These are phyloP conservation scores for Andrena flavipes DNA, from an alignment of 2,888 invertebrate genomes.

Conservation along the genomic window DNA sequence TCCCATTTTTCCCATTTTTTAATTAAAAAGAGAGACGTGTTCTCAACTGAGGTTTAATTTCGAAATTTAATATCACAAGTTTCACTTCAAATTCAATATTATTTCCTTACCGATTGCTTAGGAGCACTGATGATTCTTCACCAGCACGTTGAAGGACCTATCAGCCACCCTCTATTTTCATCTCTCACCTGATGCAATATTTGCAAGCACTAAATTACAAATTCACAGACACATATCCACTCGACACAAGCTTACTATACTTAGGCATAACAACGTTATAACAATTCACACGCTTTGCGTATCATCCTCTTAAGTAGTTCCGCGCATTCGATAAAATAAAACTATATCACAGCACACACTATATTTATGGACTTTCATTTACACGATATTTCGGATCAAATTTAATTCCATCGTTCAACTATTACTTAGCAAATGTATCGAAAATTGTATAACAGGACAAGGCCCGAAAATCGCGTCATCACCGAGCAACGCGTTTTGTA, in stretches of 20 bases:
- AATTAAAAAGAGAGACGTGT: no score
- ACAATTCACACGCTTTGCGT: not conserved
- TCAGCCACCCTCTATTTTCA: not conserved
- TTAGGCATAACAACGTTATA: no score
- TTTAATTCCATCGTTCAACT: not conserved
- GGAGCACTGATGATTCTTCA: not conserved
- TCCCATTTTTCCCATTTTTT: no score
- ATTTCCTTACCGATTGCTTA: not conserved
- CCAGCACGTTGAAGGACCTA: not conserved
- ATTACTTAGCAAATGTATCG: not conserved
- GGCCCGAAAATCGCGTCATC: constrained; percentile 17
- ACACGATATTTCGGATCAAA: no score
- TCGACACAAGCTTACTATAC: no score
- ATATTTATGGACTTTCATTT: not conserved
- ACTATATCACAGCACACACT: not conserved
- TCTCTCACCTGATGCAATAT: not conserved
- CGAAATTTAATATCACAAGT: no score
- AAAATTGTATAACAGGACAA: not conserved
- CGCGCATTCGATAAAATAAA: not conserved
- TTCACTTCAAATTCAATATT: not conserved
- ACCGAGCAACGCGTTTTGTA: constrained; percentile 4
- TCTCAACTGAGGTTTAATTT: no score
- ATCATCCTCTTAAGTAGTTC: not conserved
- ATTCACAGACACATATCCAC: not conserved
- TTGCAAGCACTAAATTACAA: not conserved